Evolutionary conservation across 2,888 invertebrate species (phyloP), one percentile per base, ranked within the genome.

Genomic region (Drosophila mimica): DNA sequence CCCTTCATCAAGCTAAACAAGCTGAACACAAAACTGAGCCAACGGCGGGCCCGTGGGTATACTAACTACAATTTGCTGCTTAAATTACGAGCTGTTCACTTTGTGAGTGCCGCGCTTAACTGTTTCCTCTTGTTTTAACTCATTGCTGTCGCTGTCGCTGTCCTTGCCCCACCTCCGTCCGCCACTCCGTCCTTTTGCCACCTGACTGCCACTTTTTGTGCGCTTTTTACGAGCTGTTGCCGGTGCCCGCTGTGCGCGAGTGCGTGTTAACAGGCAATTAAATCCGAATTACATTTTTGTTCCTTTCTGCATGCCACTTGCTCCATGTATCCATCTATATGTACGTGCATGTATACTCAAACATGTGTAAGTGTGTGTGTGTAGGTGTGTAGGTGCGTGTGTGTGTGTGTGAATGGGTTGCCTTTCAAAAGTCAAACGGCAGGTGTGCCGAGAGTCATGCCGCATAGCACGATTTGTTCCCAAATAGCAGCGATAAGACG

Each of bases 191-290:
- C 46, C 31, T 49, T 53, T 66, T 17, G 48, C 56, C 75, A 59
- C 70, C 69, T 66, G 54, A 49, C 62, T 72, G 70, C 61, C 64
- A 54, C 65, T 78, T 71, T 76, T 70, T 84, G 68, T 61, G 70
- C 69, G 69, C 74, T 83, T 81, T 89, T 86, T 88, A 86, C 85
- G 85, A 86, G 85, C 82, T 88, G 89, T 74, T 88, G 78, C 88
- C 88, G 78, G 73, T 75, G 66, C 72, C 81, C 70, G 80, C 81
- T 85, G 81, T 90, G 87, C 90, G 87, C 88, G 90, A 88, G 85
- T 90, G 90, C 88, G 87, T 90, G 90, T 88, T 89, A 89, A 90
- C 89, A 88, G 89, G 90, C 88, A 90, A 88, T 88, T 90, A 88
- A 88, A 88, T 90, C 84, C 87, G 84, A 88, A 88, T 88, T 90